phyloP scores from a whole-genome alignment of 2,888 invertebrate genomes.

The Apotomis turbidana region DNA sequence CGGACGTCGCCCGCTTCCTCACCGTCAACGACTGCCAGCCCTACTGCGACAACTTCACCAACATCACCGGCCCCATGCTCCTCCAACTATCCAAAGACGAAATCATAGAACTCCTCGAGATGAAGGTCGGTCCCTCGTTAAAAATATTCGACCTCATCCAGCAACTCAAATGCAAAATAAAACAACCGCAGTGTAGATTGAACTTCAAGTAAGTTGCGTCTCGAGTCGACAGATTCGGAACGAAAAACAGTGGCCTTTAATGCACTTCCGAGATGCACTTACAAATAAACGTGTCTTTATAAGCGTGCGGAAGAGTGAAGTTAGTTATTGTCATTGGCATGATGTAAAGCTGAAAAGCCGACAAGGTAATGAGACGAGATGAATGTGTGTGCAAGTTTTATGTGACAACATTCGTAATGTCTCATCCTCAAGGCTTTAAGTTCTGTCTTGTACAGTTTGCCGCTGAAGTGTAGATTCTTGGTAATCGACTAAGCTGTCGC shows the following conservation, averaged over 20 bases:
- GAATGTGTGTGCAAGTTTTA: background rate
- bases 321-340: constrained; percentile 1
- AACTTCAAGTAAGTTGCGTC: constrained; percentile 58
- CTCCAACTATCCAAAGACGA: constrained; percentile 94
- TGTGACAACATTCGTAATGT: too few relatives aligned
- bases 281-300: constrained; percentile 38
- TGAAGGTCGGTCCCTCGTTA: constrained; percentile 97
- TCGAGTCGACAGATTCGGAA: constrained; percentile 7
- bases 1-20: constrained; percentile 94
- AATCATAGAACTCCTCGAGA: constrained; percentile 93
- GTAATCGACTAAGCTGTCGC: constrained; percentile 28
- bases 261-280: constrained; percentile 37
- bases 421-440: too few relatives aligned
- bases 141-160: constrained; percentile 97
- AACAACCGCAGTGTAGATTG: constrained; percentile 86
- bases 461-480: constrained; percentile 19
- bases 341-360: background rate
- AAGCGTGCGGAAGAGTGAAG: constrained; percentile 13
- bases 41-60: constrained; percentile 86
- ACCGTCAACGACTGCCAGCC: constrained; percentile 93
- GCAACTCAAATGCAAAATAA: constrained; percentile 93
- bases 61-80: constrained; percentile 92
- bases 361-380: background rate
- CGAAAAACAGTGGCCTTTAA: constrained; percentile 40
- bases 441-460: constrained; percentile 6